Evolutionary conservation across 1,140 invertebrate genomes (phyloP).

Genomic region (Lordiphosa clarofinis): DNA sequence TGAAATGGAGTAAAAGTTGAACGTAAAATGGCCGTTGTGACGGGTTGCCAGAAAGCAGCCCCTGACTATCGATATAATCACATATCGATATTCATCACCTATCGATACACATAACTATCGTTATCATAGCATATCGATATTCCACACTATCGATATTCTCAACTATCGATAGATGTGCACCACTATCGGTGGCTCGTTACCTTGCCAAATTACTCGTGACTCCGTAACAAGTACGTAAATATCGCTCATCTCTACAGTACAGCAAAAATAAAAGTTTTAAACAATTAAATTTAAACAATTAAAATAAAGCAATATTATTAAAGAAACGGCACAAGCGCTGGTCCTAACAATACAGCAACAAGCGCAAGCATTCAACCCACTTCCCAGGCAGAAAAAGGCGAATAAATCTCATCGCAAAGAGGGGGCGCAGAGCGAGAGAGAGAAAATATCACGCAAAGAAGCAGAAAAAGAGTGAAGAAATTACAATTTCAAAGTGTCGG

Average conservation of each 20-base stretch:
- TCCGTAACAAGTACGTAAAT: no score
- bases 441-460: conserved; percentile 77
- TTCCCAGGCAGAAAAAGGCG: conserved; percentile 28
- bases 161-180: no score
- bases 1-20: no score
- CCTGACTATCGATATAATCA: no score
- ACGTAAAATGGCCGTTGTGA: no score
- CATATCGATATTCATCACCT: no score
- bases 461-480: conserved; percentile 75
- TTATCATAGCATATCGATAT: no score
- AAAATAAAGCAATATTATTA: conserved; percentile 36
- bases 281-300: conserved; percentile 61
- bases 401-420: conserved; percentile 45
- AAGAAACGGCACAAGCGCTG: conserved; percentile 25
- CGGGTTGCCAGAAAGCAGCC: no score
- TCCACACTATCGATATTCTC: no score
- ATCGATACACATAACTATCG: no score
- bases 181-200: no score
- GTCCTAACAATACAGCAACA: conserved; percentile 16
- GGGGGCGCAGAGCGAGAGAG: conserved; percentile 50
- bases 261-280: conserved; percentile 61
- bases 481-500: conserved; percentile 37
- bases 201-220: no score
- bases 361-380: conserved; percentile 6
- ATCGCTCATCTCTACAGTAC: conserved; percentile 23